These are phyloP conservation scores for Aleiodes sp. DNA, from an alignment of 1,140 invertebrate genomes.

Conservation along the genomic window DNA sequence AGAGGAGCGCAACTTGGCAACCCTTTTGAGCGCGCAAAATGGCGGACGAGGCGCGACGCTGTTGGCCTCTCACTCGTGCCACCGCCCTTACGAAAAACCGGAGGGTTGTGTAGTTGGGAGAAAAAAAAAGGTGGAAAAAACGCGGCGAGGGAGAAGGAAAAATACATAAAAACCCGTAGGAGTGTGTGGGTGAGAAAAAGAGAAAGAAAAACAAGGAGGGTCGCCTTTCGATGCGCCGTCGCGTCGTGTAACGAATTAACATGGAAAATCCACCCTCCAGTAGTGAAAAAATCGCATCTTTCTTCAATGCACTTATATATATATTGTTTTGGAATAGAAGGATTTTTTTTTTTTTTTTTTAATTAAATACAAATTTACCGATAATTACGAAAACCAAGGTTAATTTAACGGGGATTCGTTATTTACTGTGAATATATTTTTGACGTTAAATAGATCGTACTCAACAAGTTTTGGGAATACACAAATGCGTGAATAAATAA, in stretches of 20 bases:
- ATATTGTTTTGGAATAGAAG: not conserved
- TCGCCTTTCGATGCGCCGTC: conserved; percentile 49
- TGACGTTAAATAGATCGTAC: not conserved
- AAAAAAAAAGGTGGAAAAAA: not conserved
- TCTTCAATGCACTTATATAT: conserved; percentile 17
- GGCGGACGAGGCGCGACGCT: conserved; percentile 48
- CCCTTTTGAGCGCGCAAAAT: conserved; percentile 57
- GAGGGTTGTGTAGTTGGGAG: too few relatives aligned
- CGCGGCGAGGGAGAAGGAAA: not conserved
- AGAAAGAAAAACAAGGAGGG: conserved; percentile 23
- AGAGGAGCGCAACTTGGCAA: conserved; percentile 36
- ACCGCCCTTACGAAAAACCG: conserved; percentile 56
- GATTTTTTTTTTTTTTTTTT: conserved; percentile 27
- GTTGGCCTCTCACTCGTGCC: not conserved
- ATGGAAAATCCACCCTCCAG: conserved; percentile 41
- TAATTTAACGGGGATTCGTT: conserved; percentile 31
- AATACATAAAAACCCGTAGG: conserved; percentile 31
- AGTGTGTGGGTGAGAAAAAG: not conserved
- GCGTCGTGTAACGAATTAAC: conserved; percentile 44
- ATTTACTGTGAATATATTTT: conserved; percentile 8
- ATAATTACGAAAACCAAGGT: conserved; percentile 28
- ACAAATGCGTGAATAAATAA: too few relatives aligned
- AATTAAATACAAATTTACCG: conserved; percentile 21
- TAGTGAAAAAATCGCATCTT: conserved; percentile 31
- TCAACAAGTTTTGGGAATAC: too few relatives aligned